These are phyloP conservation scores for Amniataba percoides DNA, from an alignment of 2,797 vertebrate species.

Conservation along the genomic window DNA sequence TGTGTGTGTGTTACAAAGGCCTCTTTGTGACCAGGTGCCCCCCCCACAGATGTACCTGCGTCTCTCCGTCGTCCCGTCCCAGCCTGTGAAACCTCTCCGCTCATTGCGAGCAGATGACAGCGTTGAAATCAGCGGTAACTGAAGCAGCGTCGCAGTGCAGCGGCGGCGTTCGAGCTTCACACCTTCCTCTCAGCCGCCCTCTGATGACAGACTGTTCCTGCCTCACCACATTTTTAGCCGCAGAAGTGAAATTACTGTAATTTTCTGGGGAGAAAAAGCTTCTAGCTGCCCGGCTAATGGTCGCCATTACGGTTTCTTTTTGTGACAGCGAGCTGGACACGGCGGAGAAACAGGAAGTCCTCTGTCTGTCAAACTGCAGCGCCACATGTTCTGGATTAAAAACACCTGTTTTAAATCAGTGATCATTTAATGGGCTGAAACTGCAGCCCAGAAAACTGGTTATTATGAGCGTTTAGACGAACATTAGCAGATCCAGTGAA, in stretches of 20 bases:
- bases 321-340: constrained; percentile 21
- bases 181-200: constrained; percentile 11
- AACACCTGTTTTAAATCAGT: constrained; percentile 42
- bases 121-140: neutral
- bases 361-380: constrained; percentile 36
- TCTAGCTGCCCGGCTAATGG: constrained; percentile 48
- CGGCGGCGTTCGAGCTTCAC: neutral
- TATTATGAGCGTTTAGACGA: constrained; percentile 21
- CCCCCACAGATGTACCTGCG: neutral
- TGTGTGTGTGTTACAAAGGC: constrained; percentile 50
- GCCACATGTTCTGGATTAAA: constrained; percentile 24
- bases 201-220: constrained; percentile 25
- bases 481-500: constrained; percentile 20
- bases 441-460: constrained; percentile 17
- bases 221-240: constrained; percentile 25
- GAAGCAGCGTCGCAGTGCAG: neutral
- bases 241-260: constrained; percentile 59
- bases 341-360: constrained; percentile 34
- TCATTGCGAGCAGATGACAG: too few species aligned
- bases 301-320: constrained; percentile 32
- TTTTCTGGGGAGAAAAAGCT: constrained; percentile 54
- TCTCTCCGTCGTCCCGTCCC: constrained; percentile 40
- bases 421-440: constrained; percentile 24
- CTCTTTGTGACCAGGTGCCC: constrained; percentile 55
- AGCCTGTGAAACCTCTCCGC: constrained; percentile 33